Percentiles rank a stretch among this genome's conserved stretches.
Conservation (phyloP, 64 coral and sea anemone genomes). For the Montipora efflorescens region DNA sequence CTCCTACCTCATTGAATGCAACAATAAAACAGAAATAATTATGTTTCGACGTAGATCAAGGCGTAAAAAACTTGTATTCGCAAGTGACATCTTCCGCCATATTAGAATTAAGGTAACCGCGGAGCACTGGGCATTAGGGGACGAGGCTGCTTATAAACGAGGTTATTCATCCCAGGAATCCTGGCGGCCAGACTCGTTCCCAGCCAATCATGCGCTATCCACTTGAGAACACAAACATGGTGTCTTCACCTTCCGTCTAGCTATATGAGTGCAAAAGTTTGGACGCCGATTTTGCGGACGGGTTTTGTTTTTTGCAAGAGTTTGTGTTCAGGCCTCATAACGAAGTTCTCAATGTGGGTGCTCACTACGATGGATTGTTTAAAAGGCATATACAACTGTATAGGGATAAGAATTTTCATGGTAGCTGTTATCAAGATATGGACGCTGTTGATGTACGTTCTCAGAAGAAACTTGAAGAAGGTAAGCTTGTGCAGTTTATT, state of each 20-base stretch:
- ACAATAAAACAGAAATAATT: not conserved
- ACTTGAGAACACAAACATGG: constrained; percentile 53
- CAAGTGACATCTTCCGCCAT: constrained; percentile 20
- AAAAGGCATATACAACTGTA: constrained; percentile 52
- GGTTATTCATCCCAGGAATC: not conserved
- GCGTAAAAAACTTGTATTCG: too few species aligned
- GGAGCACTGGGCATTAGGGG: not conserved
- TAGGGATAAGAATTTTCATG: constrained; percentile 69
- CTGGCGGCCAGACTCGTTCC: constrained; percentile 12
- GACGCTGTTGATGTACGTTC: constrained; percentile 66
- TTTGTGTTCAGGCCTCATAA: constrained; percentile 36
- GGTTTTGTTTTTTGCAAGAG: constrained; percentile 55
- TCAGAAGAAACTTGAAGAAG: constrained; percentile 70
- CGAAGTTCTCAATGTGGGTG: constrained; percentile 53
- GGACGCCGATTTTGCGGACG: constrained; percentile 47
- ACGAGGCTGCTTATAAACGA: not conserved
- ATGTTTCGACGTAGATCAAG: too few species aligned
- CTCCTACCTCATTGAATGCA: not conserved
- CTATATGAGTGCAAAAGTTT: constrained; percentile 57
- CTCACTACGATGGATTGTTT: constrained; percentile 58
- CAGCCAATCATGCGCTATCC: constrained; percentile 58
- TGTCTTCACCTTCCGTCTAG: constrained; percentile 18
- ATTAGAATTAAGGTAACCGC: not conserved
- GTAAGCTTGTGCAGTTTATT: constrained; percentile 11
- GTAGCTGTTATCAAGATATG: constrained; percentile 65